phyloP scores from a whole-genome alignment of 2,797 vertebrate genomes.

The Kryptopterus vitreolus region DNA sequence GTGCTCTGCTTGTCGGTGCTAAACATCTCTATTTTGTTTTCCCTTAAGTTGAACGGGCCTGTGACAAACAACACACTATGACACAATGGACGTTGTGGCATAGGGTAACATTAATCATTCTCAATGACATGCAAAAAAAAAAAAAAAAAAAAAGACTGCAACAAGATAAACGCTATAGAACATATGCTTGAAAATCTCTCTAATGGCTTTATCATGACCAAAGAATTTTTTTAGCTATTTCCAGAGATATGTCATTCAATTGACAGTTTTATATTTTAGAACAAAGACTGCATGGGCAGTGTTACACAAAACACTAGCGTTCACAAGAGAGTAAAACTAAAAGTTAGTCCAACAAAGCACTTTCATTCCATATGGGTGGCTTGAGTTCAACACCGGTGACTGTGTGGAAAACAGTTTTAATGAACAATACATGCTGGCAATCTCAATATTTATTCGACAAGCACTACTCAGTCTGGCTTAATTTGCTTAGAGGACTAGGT shows the following conservation, averaged over 20 bases:
- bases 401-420: background rate
- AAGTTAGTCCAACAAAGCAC: background rate
- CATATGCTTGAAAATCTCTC: background rate
- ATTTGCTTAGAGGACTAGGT: conserved; percentile 17
- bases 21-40: conserved; percentile 22
- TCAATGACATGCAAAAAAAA: background rate
- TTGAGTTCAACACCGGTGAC: background rate
- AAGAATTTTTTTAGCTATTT: background rate
- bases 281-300: background rate
- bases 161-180: background rate
- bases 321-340: background rate
- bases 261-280: background rate
- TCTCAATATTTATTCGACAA: background rate
- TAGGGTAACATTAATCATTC: conserved; percentile 26
- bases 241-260: background rate
- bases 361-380: background rate
- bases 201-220: background rate
- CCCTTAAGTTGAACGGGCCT: background rate
- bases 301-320: background rate
- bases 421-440: background rate
- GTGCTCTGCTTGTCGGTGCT: conserved; percentile 45
- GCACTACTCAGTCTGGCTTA: background rate
- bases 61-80: conserved; percentile 21
- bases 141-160: background rate
- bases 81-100: background rate